Base-by-base conservation (phyloP, 1,140 invertebrate species). In the Holcopasites calliopsidis region DNA sequence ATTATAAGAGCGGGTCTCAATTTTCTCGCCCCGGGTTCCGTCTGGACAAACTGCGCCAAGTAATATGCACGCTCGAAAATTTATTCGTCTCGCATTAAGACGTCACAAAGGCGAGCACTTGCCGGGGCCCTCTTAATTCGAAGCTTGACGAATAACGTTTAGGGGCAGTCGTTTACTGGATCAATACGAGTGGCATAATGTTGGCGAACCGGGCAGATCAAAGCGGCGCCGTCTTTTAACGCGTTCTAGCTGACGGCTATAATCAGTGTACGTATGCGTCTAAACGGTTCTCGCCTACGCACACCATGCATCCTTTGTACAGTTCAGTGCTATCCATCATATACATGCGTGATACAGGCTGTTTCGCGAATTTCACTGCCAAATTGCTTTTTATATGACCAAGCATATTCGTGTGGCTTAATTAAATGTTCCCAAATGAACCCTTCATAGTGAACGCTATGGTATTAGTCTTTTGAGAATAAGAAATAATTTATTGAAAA, bases 211-310 rank as follows among this genome's bases (percentile, higher is more conserved):
- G 47, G 73, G 33, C 21, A 65, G 75, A 79, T 79, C 77, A 79
- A 79, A 79, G 75, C 21, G 18, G 6, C 44, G 64, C 13, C 58
- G 66, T 79, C 74, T 54, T 79, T 47, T 64, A 64, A 64, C 33
- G 65, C 76, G 58, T 49, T 31, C 6, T 79, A 47, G 58, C 75
- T 79, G 57, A 21, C 66, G 66, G 75, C 66, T 72, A 65, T 65
- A 72, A 79, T 79, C 65, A 21, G 42, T 4, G 64, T 31, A 47
- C n/a, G n/a, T n/a, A n/a, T 52, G 52, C 42, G 40, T 54, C 54
- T 76, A 61, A 71, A 47, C 44, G 57, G 33, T 44, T 57, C 26
- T 18, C 49, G 49, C 40, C n/a, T 55, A 35, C 54, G 52, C 58
- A 28, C 23, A 18, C 28, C 42, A 16, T 18, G 16, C 11, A 0